These are phyloP conservation scores for Latheticus oryzae DNA, from an alignment of 2,888 invertebrate genomes.

Conservation along the genomic window DNA sequence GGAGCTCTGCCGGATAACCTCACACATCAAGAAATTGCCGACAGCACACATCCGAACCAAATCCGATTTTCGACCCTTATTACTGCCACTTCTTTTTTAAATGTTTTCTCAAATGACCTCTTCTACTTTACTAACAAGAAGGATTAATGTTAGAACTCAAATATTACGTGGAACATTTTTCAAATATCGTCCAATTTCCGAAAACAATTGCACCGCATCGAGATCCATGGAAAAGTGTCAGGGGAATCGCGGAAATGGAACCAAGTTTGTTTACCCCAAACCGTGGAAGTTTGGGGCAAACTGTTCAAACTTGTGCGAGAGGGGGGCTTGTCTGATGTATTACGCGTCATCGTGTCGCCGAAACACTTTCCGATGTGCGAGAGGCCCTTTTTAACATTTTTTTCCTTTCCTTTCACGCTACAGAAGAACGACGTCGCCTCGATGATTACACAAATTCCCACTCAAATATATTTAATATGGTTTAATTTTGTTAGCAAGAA, in stretches of 20 bases:
- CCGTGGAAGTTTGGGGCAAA: constrained; percentile 26
- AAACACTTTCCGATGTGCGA: constrained; percentile 49
- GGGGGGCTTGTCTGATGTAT: constrained; percentile 47
- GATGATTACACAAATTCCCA: constrained; percentile 7
- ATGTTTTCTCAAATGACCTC: constrained; percentile 17
- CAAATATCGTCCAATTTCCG: constrained; percentile 67
- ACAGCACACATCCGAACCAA: constrained; percentile 23
- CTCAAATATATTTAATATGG: constrained; percentile 8
- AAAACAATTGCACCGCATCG: constrained; percentile 62
- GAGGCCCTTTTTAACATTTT: constrained; percentile 27
- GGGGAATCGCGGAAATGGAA: constrained; percentile 56
- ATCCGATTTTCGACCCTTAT: constrained; percentile 19
- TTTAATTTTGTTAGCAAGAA: constrained; percentile 41
- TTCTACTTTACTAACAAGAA: not conserved
- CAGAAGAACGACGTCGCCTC: constrained; percentile 9
- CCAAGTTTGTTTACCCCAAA: constrained; percentile 48
- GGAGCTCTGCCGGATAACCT: constrained; percentile 34
- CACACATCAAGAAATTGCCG: constrained; percentile 32
- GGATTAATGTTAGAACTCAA: constrained; percentile 32
- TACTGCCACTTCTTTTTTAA: constrained; percentile 17
- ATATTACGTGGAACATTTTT: constrained; percentile 62
- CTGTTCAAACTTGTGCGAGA: constrained; percentile 26
- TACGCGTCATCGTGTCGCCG: constrained; percentile 55
- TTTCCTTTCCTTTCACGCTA: constrained; percentile 2
- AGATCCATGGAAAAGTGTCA: constrained; percentile 47